phyloP scores from a whole-genome alignment of 2,113 vertebrate species.

The Triplophysa dalaica region DNA sequence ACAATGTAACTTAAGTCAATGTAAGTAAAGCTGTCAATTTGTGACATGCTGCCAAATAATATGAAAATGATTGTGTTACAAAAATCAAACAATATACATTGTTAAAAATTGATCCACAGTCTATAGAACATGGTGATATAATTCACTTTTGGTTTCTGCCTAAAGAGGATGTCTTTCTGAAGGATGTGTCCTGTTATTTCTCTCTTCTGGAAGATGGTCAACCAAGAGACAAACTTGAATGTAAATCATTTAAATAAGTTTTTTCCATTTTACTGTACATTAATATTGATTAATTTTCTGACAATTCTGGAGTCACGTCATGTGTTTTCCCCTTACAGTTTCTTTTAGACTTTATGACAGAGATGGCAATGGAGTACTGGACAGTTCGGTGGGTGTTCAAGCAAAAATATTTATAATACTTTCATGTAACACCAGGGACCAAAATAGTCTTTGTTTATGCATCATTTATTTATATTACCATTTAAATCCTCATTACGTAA shows the following conservation, averaged over 20 bases:
- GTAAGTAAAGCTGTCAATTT: no score
- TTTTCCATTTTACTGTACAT: background rate
- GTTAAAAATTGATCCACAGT: no score
- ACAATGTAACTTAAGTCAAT: no score
- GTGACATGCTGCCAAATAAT: no score
- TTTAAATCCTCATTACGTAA: background rate
- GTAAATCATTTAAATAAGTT: slow-evolving; percentile 69
- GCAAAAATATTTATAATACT: background rate
- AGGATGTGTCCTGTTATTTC: slow-evolving; percentile 91
- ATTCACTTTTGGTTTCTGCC: background rate
- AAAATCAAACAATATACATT: no score
- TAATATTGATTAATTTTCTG: background rate
- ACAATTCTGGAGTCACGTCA: background rate
- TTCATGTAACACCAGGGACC: background rate
- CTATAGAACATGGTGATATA: no score
- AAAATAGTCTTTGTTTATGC: background rate
- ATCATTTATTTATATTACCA: background rate
- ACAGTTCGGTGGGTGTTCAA: slow-evolving; percentile 78
- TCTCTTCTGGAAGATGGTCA: slow-evolving; percentile 88
- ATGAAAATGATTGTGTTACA: no score
- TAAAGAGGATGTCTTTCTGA: slow-evolving; percentile 76
- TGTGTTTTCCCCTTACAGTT: slow-evolving; percentile 71
- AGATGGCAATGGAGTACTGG: slow-evolving; percentile 87
- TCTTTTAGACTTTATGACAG: slow-evolving; percentile 92
- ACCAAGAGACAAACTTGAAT: slow-evolving; percentile 88